phyloP scores from a whole-genome alignment of 2,888 invertebrate genomes.

The Calliphora vomitoria region DNA sequence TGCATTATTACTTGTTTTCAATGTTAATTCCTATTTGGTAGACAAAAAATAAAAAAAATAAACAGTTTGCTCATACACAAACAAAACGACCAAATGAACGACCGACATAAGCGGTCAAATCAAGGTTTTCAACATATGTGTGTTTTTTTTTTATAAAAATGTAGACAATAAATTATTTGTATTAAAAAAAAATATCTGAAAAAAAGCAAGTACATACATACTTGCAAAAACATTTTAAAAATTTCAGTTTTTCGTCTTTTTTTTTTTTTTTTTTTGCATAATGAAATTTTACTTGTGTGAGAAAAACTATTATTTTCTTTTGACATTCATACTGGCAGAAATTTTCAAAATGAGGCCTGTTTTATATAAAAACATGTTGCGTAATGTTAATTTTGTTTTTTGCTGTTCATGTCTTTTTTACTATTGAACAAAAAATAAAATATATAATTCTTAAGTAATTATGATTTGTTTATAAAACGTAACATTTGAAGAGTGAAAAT shows the following conservation, averaged over 20 bases:
- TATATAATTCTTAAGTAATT: slow-evolving; percentile 49
- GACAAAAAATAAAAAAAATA: slow-evolving; percentile 7
- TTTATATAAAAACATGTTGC: slow-evolving; percentile 57
- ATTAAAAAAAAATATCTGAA: not conserved
- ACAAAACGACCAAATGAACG: not conserved
- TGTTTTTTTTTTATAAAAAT: not conserved
- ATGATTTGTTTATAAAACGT: slow-evolving; percentile 58
- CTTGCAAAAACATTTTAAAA: not conserved
- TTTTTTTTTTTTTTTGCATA: not conserved
- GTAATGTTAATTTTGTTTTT: slow-evolving; percentile 49
- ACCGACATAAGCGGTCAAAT: slow-evolving; percentile 40
- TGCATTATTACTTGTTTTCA: slow-evolving; percentile 55
- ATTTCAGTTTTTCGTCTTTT: not conserved
- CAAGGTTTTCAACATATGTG: slow-evolving; percentile 52
- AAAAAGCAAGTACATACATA: not conserved
- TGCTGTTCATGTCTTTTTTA: slow-evolving; percentile 6
- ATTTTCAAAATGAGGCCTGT: slow-evolving; percentile 19
- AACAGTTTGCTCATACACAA: slow-evolving; percentile 18
- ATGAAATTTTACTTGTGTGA: not conserved
- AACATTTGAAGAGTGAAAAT: slow-evolving; percentile 41
- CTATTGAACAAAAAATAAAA: slow-evolving; percentile 23
- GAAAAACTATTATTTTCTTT: slow-evolving; percentile 5
- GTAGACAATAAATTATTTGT: slow-evolving; percentile 36
- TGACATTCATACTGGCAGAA: not conserved
- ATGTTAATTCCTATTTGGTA: slow-evolving; percentile 65